phyloP scores from a whole-genome alignment of 2,797 vertebrate species.

The Silurus aristotelis region DNA sequence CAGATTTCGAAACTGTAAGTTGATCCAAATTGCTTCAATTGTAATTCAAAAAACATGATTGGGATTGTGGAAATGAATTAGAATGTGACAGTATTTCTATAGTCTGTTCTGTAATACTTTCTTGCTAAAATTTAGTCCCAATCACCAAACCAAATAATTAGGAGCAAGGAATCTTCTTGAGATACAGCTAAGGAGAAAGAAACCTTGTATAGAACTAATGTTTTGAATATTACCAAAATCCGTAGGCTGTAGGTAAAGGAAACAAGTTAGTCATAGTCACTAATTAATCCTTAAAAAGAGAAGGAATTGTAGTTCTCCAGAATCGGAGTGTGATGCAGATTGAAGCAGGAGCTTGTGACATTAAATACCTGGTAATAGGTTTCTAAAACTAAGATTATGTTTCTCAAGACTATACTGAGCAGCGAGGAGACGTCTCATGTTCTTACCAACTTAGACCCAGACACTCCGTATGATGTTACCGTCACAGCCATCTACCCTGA shows the following conservation, averaged over 20 bases:
- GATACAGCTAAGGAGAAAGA: neutral
- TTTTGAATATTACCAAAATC: neutral
- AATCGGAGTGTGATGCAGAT: neutral
- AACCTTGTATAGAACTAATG: neutral
- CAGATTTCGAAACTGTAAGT: conserved; percentile 59
- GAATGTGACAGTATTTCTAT: neutral
- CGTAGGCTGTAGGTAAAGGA: neutral
- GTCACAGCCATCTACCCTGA: conserved; percentile 96
- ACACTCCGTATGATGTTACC: conserved; percentile 84
- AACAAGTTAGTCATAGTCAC: neutral
- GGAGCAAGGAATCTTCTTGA: neutral
- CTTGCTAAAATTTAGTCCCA: neutral
- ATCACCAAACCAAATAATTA: neutral
- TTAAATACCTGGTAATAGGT: neutral
- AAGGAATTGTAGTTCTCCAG: neutral
- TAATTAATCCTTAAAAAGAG: neutral
- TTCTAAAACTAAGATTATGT: conserved; percentile 12
- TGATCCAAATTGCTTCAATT: neutral
- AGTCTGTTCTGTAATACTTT: neutral
- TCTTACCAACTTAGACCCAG: conserved; percentile 83
- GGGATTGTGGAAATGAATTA: neutral
- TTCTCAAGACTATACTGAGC: conserved; percentile 81
- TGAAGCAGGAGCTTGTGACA: neutral
- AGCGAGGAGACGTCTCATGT: conserved; percentile 79
- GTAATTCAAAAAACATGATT: neutral